Percentiles rank a stretch among this genome's conserved stretches.
These are phyloP conservation scores for Hydriomena furcata DNA, from an alignment of 2,888 invertebrate genomes.

Conservation along the genomic window DNA sequence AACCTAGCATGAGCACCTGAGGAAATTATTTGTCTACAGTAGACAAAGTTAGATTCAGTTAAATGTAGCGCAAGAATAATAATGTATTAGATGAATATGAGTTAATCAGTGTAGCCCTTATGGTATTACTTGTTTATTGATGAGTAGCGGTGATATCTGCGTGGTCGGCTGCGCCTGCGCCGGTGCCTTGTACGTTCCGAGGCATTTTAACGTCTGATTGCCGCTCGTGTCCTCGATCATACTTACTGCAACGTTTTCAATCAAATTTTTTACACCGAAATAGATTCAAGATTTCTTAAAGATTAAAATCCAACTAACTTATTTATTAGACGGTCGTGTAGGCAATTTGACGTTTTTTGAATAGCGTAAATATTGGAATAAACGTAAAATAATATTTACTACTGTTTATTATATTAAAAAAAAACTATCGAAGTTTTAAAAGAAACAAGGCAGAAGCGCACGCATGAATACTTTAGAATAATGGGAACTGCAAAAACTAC, in stretches of 20 bases:
- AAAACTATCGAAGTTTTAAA: not conserved
- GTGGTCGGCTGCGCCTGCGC: conserved; percentile 33
- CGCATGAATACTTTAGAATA: not conserved
- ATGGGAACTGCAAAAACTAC: not conserved
- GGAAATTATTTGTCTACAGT: no score
- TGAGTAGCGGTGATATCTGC: conserved; percentile 50
- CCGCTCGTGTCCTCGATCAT: conserved; percentile 68
- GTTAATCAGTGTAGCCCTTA: conserved; percentile 14
- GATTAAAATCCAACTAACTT: no score
- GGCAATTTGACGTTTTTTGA: not conserved
- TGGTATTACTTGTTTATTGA: conserved; percentile 64
- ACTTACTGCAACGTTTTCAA: conserved; percentile 52
- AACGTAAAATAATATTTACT: not conserved
- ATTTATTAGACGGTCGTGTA: no score
- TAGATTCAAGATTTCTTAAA: no score
- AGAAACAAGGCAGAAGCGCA: conserved; percentile 18
- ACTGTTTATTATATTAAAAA: not conserved
- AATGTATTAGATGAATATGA: no score
- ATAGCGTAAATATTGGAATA: not conserved
- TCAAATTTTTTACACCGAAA: no score
- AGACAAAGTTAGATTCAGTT: no score
- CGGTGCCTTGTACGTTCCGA: conserved; percentile 60
- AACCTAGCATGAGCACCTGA: no score
- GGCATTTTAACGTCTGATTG: conserved; percentile 64
- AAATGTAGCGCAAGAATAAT: no score